Conservation (phyloP, 2,888 invertebrate species). For the Chymomyza fuscimana region DNA sequence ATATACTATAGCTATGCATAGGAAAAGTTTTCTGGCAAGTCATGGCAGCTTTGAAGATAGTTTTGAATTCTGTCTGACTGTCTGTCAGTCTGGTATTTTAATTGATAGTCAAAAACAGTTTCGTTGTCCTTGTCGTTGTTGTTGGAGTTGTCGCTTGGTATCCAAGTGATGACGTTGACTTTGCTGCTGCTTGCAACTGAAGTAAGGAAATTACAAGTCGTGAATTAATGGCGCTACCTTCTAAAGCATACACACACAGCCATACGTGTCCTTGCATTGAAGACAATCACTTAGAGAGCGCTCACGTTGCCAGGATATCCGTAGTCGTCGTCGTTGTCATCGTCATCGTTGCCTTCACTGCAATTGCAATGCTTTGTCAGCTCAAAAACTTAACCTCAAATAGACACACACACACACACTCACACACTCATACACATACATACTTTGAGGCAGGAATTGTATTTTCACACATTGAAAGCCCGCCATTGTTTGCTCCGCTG, state of each 20-base stretch:
- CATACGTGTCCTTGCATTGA: constrained; percentile 2
- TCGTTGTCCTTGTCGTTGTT: constrained; percentile 24
- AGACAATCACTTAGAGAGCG: constrained; percentile 53
- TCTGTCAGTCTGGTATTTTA: constrained; percentile 50
- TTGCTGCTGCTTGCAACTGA: constrained; percentile 57
- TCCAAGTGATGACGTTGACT: constrained; percentile 24
- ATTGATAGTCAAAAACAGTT: constrained; percentile 71
- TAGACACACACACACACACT: constrained; percentile 36
- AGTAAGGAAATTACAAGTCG: constrained; percentile 78
- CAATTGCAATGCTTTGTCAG: constrained; percentile 70
- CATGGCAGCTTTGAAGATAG: constrained; percentile 7
- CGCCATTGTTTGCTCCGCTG: constrained; percentile 8
- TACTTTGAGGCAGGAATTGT: constrained; percentile 18
- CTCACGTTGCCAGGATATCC: constrained; percentile 70
- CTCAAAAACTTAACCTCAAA: constrained; percentile 71
- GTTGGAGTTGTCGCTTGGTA: constrained; percentile 5
- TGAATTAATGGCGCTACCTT: constrained; percentile 71
- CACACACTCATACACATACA: constrained; percentile 16
- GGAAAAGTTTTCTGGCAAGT: not conserved
- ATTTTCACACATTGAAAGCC: constrained; percentile 3
- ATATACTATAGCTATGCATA: not conserved
- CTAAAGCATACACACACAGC: not conserved
- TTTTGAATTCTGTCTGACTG: constrained; percentile 13
- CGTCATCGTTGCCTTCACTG: constrained; percentile 41
- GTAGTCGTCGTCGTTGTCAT: constrained; percentile 20